Conservation (phyloP, 2,113 vertebrate genomes). For the Mohoua ochrocephala region DNA sequence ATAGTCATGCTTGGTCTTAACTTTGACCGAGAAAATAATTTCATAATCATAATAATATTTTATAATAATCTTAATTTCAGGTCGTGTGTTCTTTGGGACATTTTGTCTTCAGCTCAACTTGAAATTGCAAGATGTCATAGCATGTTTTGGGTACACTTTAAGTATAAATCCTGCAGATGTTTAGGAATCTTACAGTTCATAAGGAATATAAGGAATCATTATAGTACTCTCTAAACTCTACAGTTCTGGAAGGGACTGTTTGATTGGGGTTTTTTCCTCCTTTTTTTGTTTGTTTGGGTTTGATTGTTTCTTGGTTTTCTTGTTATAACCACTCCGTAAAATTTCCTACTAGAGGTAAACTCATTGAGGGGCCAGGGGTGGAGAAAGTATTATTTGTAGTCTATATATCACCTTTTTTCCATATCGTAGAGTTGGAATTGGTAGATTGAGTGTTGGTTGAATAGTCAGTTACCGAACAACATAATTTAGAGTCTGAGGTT, state of each 20-base stretch:
- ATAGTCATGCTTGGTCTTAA: not conserved
- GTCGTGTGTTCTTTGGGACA: not conserved
- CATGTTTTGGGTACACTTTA: not conserved
- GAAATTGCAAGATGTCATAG: not conserved
- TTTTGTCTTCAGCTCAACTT: not conserved
- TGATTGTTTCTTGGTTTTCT: not conserved
- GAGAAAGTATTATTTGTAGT: not conserved
- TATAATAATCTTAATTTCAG: not conserved
- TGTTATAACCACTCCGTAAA: not conserved
- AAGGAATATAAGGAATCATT: not conserved
- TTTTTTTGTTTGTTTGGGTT: not conserved
- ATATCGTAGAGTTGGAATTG: not conserved
- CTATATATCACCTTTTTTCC: not conserved
- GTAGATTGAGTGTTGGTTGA: not conserved
- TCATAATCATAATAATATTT: too few relatives aligned
- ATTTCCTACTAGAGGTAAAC: not conserved
- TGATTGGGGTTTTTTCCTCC: rapidly evolving
- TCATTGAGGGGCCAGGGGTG: not conserved
- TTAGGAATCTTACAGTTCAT: not conserved
- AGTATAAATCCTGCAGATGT: not conserved
- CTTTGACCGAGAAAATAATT: not conserved
- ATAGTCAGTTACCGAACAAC: not conserved
- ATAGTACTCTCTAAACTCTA: not conserved
- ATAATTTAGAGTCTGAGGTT: not conserved
- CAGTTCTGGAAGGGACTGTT: not conserved